Percentiles rank a stretch among this genome's conserved stretches.
phyloP scores from a whole-genome alignment of 2,113 vertebrate genomes.

The Amphiprion ocellaris region DNA sequence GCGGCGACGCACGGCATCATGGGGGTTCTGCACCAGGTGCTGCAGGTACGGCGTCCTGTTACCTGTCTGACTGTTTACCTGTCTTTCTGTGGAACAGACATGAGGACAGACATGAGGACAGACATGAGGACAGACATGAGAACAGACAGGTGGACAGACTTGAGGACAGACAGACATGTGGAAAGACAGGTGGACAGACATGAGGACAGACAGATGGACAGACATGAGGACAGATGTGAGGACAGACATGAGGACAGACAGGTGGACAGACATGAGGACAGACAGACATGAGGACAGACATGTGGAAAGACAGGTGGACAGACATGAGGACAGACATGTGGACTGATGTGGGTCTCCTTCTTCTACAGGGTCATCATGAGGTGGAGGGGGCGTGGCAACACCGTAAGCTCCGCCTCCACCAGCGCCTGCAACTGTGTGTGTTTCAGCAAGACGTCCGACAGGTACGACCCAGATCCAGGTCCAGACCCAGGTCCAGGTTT shows the following conservation, averaged over 20 bases:
- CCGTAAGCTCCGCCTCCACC: constrained; percentile 96
- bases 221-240: too few relatives aligned
- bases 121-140: too few relatives aligned
- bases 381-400: constrained; percentile 97
- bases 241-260: too few relatives aligned
- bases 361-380: constrained; percentile 84
- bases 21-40: constrained; percentile 93
- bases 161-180: too few relatives aligned
- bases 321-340: not conserved
- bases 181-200: too few relatives aligned
- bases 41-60: constrained; percentile 74
- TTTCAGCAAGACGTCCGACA: constrained; percentile 99
- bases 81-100: too few relatives aligned
- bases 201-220: too few relatives aligned
- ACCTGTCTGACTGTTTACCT: not conserved
- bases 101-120: too few relatives aligned
- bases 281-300: too few relatives aligned
- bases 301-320: too few relatives aligned
- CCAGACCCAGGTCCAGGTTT: not conserved
- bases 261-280: too few relatives aligned
- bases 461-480: constrained; percentile 78
- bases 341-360: not conserved
- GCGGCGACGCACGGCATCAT: constrained; percentile 89
- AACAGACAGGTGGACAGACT: too few relatives aligned
- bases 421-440: constrained; percentile 97